These are phyloP conservation scores for Congeria kusceri DNA, from an alignment of 2,888 invertebrate species.

Conservation along the genomic window DNA sequence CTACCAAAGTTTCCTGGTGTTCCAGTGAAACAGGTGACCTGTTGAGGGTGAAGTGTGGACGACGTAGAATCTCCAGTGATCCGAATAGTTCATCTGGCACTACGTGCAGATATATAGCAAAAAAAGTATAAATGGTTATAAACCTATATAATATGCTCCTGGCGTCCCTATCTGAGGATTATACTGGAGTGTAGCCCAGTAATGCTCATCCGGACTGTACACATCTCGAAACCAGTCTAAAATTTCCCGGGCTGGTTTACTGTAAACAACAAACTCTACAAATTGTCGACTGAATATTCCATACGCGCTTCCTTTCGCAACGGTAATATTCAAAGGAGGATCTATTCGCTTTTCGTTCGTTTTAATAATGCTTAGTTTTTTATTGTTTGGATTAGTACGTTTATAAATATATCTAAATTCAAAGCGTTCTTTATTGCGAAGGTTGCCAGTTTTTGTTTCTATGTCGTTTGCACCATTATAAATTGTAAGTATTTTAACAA, in stretches of 20 bases:
- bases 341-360: constrained; percentile 44
- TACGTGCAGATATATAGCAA: too few species aligned
- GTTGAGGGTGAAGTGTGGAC: too few species aligned
- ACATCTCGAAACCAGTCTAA: constrained; percentile 81
- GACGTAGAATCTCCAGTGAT: too few species aligned
- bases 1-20: too few species aligned
- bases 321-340: constrained; percentile 68
- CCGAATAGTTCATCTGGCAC: too few species aligned
- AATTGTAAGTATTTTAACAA: constrained; percentile 82
- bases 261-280: constrained; percentile 79
- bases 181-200: constrained; percentile 84
- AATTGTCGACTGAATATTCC: constrained; percentile 83
- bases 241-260: constrained; percentile 76
- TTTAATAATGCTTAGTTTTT: constrained; percentile 46
- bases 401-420: constrained; percentile 52
- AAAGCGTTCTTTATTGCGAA: constrained; percentile 67
- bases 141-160: constrained; percentile 80
- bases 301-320: constrained; percentile 83
- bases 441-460: constrained; percentile 79
- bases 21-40: too few species aligned
- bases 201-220: constrained; percentile 84
- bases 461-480: constrained; percentile 85
- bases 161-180: constrained; percentile 80
- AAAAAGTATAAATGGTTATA: too few species aligned
- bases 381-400: constrained; percentile 48